Evolutionary conservation across 2,888 invertebrate species (phyloP).

Genomic region (Acronicta leporina): DNA sequence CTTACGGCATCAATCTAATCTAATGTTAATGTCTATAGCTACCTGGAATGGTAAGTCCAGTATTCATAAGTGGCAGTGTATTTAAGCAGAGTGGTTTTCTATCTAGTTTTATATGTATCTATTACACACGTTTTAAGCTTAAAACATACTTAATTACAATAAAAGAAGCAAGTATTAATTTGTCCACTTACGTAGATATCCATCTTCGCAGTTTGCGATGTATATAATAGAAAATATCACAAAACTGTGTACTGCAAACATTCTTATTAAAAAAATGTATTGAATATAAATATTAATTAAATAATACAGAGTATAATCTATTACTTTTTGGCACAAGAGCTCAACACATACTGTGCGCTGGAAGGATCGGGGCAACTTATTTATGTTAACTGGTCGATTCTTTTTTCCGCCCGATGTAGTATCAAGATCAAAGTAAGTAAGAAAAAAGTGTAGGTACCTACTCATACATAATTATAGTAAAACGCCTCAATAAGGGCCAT

Average conservation of each 20-base stretch:
- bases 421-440: constrained; percentile 44
- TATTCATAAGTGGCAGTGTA: too few relatives aligned
- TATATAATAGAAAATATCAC: constrained; percentile 65
- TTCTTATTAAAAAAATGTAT: constrained; percentile 49
- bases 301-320: constrained; percentile 24
- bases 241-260: constrained; percentile 67
- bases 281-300: constrained; percentile 14
- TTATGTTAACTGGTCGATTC: constrained; percentile 65
- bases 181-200: constrained; percentile 74
- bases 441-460: constrained; percentile 23
- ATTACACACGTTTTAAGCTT: too few relatives aligned
- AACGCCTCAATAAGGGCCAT: too few relatives aligned
- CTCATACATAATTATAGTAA: too few relatives aligned
- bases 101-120: too few relatives aligned
- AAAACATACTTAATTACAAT: too few relatives aligned
- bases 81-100: too few relatives aligned
- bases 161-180: too few relatives aligned
- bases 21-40: too few relatives aligned
- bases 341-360: constrained; percentile 71
- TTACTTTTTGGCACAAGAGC: constrained; percentile 67
- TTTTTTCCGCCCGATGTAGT: constrained; percentile 49
- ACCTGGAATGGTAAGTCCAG: too few relatives aligned
- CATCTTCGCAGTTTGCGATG: constrained; percentile 63
- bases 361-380: constrained; percentile 65
- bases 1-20: too few relatives aligned